Percentiles rank a stretch among this genome's conserved stretches.
Conservation (phyloP, 1,140 invertebrate species). For the Mesaphorura yosii region DNA sequence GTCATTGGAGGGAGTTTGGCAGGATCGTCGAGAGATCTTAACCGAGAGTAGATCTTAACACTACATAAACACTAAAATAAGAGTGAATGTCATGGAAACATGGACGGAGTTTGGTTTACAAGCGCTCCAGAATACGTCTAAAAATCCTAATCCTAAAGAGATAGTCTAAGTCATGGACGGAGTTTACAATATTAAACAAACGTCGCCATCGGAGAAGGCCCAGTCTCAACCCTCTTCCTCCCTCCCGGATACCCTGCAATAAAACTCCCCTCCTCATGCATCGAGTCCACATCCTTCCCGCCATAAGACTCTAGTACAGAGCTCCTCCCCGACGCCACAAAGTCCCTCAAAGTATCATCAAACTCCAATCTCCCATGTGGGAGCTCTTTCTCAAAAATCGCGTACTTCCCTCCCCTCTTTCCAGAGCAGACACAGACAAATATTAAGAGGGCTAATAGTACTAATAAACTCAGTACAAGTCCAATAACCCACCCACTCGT, state of each 20-base stretch:
- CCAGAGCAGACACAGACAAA: slow-evolving; percentile 86
- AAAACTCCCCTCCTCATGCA: slow-evolving; percentile 96
- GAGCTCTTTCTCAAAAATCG: slow-evolving; percentile 86
- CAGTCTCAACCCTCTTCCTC: slow-evolving; percentile 39
- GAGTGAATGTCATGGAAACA: too few relatives aligned
- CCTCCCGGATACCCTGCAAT: slow-evolving; percentile 81
- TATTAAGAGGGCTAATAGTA: slow-evolving; percentile 81
- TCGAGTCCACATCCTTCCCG: slow-evolving; percentile 93
- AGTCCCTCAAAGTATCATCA: too few relatives aligned
- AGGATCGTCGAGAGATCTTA: too few relatives aligned
- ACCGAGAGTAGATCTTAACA: too few relatives aligned
- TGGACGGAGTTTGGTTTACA: too few relatives aligned
- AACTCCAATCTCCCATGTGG: too few relatives aligned
- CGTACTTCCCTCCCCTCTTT: slow-evolving; percentile 89
- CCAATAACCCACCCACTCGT: slow-evolving; percentile 90
- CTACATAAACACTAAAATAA: too few relatives aligned
- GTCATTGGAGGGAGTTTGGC: too few relatives aligned
- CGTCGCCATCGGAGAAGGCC: slow-evolving; percentile 48
- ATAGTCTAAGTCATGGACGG: too few relatives aligned
- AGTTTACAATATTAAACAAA: slow-evolving; percentile 53
- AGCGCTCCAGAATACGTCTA: too few relatives aligned
- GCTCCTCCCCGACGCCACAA: slow-evolving; percentile 44
- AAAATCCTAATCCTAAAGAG: too few relatives aligned
- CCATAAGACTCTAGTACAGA: slow-evolving; percentile 65
- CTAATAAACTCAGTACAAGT: slow-evolving; percentile 88